Evolutionary conservation across 2,888 invertebrate species (phyloP), one percentile per base, ranked within the genome.

Genomic region (Stenodera caucasica): DNA sequence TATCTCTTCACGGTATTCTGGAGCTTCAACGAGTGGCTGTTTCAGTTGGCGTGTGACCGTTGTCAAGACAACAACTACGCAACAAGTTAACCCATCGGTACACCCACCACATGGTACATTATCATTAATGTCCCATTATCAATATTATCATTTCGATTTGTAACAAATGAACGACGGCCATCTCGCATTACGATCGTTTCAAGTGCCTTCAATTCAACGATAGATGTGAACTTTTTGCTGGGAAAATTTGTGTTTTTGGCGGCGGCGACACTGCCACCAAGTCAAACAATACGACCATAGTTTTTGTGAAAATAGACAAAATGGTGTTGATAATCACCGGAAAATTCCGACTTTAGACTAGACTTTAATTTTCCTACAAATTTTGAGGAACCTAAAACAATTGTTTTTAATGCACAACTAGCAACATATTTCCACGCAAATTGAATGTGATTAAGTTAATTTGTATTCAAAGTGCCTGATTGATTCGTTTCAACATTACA

Each of bases 11-110:
- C 66, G 67, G 64, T 63, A 67, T 60, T 69, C 69, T 69, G 66
- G 65, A 62, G 66, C 64, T 68, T 58, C 54, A 53, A 56, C 68
- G 63, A 57, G 60, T 60, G 63, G 63, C 63, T 55, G 63, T 63
- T 57, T 65, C 76, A 77, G 78, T 78, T 74, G 75, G 75, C 77
- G 76, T 77, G 75, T 72, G 75, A 73, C 75, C 75, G 78, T 77
- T 75, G 74, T 70, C 71, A 72, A 68, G 69, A 67, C 64, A 62
- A 74, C 74, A 61, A 74, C 74, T 75, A 73, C 75, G 75, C 74
- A 75, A 73, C 72, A 73, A 71, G 70, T 69, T 68, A 69, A 63
- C 58, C 52, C 57, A 66, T 61, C 70, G 69, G 66, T 70, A 72
- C 73, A 71, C 73, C 72, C 74, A 75, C 76, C 73, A 72, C 75